Evolutionary conservation across 35 echinoderm and acorn worm species (phyloP), one percentile per base, ranked within the genome.

Genomic region (Heliocidaris tuberculata): DNA sequence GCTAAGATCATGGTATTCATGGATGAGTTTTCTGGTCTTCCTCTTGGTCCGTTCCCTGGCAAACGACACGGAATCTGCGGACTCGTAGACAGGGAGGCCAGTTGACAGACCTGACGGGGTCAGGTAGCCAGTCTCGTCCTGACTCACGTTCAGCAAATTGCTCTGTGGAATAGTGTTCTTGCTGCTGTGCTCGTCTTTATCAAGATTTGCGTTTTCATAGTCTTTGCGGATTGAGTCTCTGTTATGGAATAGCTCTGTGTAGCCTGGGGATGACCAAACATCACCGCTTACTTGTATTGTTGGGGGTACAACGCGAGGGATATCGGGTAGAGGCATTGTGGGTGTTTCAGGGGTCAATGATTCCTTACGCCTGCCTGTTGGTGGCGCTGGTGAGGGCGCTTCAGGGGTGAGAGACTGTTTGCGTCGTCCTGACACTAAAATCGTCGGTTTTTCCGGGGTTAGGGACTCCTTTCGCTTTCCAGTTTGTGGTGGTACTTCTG

Each of bases 81-180:
- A 48, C 50, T 93, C 91, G 50, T 93, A 93, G 1, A 93, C 16
- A n/a, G 91, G 91, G 2, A 59, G 91, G 13, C 29, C 49, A 3
- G 17, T 6, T 9, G 47, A 48, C n/a, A 49, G 47, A 13, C 48
- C 47, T 8, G 91, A 93, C 12, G 91, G 91, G 24, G 48, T 93
- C 6, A 93, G 91, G 91, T 93, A 93, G 47, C 91, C 91, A 48
- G 91, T 93, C n/a, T 93, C 91, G 24, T 93, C 91, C 48, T 49
- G 91, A 29, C 91, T 59, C 16, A 59, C 91, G 24, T 93, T 93
- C 17, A 93, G 27, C 13, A 56, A 59, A 93, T 31, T 59, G 47
- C 87, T 0, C 65, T 78, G n/a, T 78, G 65, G 65, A 27, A n/a
- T 78, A 7, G 65, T 78, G 65, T 21, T n/a, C 21, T 78, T n/a